Base-by-base conservation (phyloP, 2,113 vertebrate genomes). In the Coryphaenoides rupestris region DNA sequence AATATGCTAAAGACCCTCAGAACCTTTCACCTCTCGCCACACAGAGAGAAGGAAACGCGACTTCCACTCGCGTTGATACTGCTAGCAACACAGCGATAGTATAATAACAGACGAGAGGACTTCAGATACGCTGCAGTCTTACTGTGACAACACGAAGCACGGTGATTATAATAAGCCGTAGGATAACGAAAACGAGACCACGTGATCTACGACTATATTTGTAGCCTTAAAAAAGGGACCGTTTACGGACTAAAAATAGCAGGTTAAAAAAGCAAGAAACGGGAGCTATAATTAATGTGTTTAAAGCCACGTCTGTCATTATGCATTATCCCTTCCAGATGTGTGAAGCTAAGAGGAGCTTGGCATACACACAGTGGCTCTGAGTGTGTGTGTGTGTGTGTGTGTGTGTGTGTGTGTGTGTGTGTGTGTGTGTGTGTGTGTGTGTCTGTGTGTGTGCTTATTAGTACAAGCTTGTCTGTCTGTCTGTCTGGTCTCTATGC, bases 261-360 rank as follows among this genome's bases (percentile, higher is more conserved):
- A 49, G 12, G 16, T 16, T n/a, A n/a, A n/a, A 49, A n/a, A 49
- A 49, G 15, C 82, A 63, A 72, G 53, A 5, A 19, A 49, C 64
- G 55, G 57, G 66, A 58, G 65, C 56, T 75, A 64, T 60, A 76
- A 80, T 69, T 77, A 40, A 65, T 60, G 49, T 66, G 65, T 73
- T 33, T 68, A 33, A 76, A 70, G 28, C 17, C 3, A 26, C 57
- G 68, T 53, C 60, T 79, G 63, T 76, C 73, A 79, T 82, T n/a
- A 64, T 62, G 12, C 3, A 24, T 79, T 80, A 85, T 81, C 79
- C 67, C 55, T 78, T 77, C 74, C 85, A 85, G 81, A 85, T 87
- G 84, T 82, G 77, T 80, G 63, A 85, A 73, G 76, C 24, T 58
- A 78, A 68, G 45, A 72, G 80, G 54, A 62, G 63, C 14, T 3